A percentile compares a stretch with the other conserved stretches of the same genome.
phyloP scores from a whole-genome alignment of 2,888 invertebrate species.

The Tetranychus truncatus region DNA sequence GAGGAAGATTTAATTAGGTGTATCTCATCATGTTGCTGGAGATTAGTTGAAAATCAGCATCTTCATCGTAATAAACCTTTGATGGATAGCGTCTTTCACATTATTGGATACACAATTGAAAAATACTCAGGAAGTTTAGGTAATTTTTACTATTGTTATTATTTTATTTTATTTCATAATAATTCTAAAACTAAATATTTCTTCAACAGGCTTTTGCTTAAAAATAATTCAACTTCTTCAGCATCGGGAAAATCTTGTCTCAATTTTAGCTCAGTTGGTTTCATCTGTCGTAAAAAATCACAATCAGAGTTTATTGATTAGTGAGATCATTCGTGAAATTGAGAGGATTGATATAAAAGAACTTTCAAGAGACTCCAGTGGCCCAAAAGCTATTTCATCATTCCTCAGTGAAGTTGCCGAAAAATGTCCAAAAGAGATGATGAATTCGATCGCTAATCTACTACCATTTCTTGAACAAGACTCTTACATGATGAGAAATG shows the following conservation, averaged over 20 bases:
- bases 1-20: constrained; percentile 67
- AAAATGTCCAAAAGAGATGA: constrained; percentile 43
- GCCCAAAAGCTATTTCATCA: constrained; percentile 35
- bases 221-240: constrained; percentile 47
- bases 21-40: constrained; percentile 56
- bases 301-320: constrained; percentile 48
- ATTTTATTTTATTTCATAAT: neutral
- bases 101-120: constrained; percentile 39
- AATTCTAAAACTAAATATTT: too few relatives aligned
- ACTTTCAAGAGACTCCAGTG: constrained; percentile 36
- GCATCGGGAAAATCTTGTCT: constrained; percentile 50
- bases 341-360: constrained; percentile 47
- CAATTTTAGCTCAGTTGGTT: constrained; percentile 50
- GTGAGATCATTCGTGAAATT: constrained; percentile 48
- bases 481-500: constrained; percentile 49
- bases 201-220: constrained; percentile 3
- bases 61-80: constrained; percentile 40
- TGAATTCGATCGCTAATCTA: constrained; percentile 43
- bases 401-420: constrained; percentile 49
- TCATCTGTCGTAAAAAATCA: constrained; percentile 48
- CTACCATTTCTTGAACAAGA: constrained; percentile 43
- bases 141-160: neutral
- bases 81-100: constrained; percentile 54
- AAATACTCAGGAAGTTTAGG: constrained; percentile 14
- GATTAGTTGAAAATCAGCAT: constrained; percentile 36